Base-by-base conservation (phyloP, 30 jellyfish, hydroid and myxozoan species). In the Pelagia noctiluca region DNA sequence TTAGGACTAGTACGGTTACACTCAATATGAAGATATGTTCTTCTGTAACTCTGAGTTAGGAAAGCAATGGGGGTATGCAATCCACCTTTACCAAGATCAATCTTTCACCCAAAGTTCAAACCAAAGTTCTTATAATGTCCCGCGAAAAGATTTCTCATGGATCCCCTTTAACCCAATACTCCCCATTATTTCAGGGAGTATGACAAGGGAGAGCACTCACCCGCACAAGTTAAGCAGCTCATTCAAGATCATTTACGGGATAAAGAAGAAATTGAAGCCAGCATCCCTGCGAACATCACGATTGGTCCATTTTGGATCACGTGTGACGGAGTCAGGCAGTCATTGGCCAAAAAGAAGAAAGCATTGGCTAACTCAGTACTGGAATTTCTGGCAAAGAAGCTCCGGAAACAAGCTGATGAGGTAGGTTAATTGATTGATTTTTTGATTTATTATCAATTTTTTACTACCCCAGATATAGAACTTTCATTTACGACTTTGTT, bases 341-440 rank as follows among this genome's bases (percentile, higher is more conserved):
- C 95, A 3, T 84, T 94, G 80, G 96, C 97, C 22, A 94, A 94
- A 69, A 94, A 94, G 88, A 83, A 84, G 71, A 88, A 87, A 85
- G 78, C 96, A 21, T 46, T 94, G n/a, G 99, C 99, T 24, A 89
- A 83, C 52, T 94, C 99, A 19, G 96, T 94, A 49, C 87, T 94
- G 57, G 99, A 94, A 71, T 68, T 94, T n/a, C 77, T 94, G 57
- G 97, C 99, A 0, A 84, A 88, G 91, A 89, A 88, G 72, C 86
- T 94, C 32, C 88, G 96, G 7, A 88, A 54, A 13, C 95, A 94
- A 60, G 97, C 97, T 18, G 99, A 94, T 35, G 95, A 89, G 86
- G 96, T 88, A 23, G n/a, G 0, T 42, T 0, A n/a, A n/a, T n/a
- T n/a, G n/a, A n/a, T n/a, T n/a, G n/a, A n/a, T n/a, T n/a, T n/a